Conservation (phyloP, 1,140 invertebrate species). For the Palaemon carinicauda region DNA sequence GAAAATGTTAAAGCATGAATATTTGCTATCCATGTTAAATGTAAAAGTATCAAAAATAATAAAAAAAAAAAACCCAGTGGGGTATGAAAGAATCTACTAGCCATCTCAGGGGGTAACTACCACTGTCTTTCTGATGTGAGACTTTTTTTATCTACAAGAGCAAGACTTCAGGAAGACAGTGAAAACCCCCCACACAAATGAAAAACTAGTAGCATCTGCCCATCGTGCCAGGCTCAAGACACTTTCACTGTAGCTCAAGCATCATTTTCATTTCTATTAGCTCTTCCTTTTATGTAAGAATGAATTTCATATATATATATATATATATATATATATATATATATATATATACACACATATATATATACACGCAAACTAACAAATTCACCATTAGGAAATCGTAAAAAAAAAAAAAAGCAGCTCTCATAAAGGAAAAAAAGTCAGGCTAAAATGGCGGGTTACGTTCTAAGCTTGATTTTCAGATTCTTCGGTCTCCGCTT, state of each 20-base stretch:
- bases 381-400: background rate
- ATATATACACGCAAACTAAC: no score
- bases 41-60: no score
- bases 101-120: no score
- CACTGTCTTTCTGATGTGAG: background rate
- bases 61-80: background rate
- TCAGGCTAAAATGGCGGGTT: slow-evolving; percentile 2
- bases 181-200: background rate
- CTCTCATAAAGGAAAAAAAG: slow-evolving; percentile 24
- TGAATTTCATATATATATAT: background rate
- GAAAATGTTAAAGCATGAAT: no score
- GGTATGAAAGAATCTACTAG: background rate
- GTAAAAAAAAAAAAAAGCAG: background rate
- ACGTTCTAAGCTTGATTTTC: slow-evolving; percentile 40
- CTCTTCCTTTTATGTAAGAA: background rate
- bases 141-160: slow-evolving; percentile 10
- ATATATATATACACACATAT: background rate
- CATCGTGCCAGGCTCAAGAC: slow-evolving; percentile 48
- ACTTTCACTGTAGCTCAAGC: slow-evolving; percentile 32
- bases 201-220: slow-evolving; percentile 19
- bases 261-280: slow-evolving; percentile 13
- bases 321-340: background rate
- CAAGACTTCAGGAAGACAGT: slow-evolving; percentile 30
- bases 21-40: no score
- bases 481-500: slow-evolving; percentile 66